phyloP scores from a whole-genome alignment of 1,140 invertebrate species.

The Parapsyche elsis region DNA sequence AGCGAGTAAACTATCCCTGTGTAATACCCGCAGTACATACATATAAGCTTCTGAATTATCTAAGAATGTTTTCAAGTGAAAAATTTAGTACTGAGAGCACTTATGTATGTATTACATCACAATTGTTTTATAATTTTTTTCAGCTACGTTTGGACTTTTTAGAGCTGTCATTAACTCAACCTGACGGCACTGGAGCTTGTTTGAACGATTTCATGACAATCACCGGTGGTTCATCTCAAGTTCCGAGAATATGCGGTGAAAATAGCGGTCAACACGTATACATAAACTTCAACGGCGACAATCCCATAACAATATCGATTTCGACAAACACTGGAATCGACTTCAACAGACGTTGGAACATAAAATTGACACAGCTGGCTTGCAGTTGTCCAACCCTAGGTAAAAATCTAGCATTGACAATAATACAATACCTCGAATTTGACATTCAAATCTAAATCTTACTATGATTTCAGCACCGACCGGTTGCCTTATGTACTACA shows the following conservation, averaged over 20 bases:
- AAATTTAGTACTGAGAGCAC: too few species aligned
- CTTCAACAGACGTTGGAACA: conserved; percentile 79
- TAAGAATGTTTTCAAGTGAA: too few species aligned
- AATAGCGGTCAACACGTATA: conserved; percentile 86
- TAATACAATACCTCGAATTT: not conserved
- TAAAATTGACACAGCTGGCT: conserved; percentile 78
- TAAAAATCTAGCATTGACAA: conserved; percentile 58
- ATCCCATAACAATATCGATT: conserved; percentile 75
- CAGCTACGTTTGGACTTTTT: conserved; percentile 81
- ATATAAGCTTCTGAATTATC: too few species aligned
- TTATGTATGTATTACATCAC: too few species aligned
- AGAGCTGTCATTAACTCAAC: conserved; percentile 77
- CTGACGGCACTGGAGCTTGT: conserved; percentile 78
- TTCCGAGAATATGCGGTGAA: conserved; percentile 81
- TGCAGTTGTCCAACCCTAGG: conserved; percentile 75
- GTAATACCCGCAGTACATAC: too few species aligned
- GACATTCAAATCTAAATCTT: too few species aligned
- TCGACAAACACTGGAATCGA: conserved; percentile 71
- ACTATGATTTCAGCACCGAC: conserved; percentile 71
- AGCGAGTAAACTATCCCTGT: too few species aligned
- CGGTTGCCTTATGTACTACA: conserved; percentile 84
- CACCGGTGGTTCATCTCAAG: conserved; percentile 73
- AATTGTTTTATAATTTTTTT: not conserved
- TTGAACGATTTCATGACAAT: conserved; percentile 76
- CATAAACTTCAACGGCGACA: conserved; percentile 77